A percentile compares a stretch with the other conserved stretches of the same genome.
phyloP scores from a whole-genome alignment of 2,888 invertebrate genomes.

The Pasiphila rectangulata region DNA sequence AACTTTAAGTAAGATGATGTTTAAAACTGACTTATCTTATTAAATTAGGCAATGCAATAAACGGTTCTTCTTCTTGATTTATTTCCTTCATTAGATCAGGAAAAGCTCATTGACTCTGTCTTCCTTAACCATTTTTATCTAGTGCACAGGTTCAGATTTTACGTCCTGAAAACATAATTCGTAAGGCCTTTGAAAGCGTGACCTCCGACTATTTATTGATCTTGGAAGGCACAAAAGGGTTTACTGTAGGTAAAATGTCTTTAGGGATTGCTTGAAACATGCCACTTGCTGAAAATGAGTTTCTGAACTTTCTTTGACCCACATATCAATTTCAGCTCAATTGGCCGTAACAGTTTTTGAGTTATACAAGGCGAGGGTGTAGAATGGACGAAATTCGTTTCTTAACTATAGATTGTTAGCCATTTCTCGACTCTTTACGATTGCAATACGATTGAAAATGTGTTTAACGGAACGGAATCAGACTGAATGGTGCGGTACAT shows the following conservation, averaged over 20 bases:
- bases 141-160: background rate
- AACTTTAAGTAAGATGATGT: no score
- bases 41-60: no score
- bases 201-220: conserved; percentile 18
- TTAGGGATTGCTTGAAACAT: conserved; percentile 24
- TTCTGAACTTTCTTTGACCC: conserved; percentile 27
- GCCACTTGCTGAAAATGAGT: conserved; percentile 25
- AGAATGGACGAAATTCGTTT: conserved; percentile 11
- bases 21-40: no score
- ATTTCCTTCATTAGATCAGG: no score
- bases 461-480: conserved; percentile 2
- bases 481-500: conserved; percentile 5
- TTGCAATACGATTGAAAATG: conserved; percentile 11
- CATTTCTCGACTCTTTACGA: conserved; percentile 5
- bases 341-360: conserved; percentile 27
- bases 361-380: conserved; percentile 23
- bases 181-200: conserved; percentile 1
- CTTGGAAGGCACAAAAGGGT: conserved; percentile 24
- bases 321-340: conserved; percentile 28
- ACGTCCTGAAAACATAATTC: background rate
- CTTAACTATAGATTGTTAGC: background rate
- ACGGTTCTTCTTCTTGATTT: no score
- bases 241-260: conserved; percentile 19
- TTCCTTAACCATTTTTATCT: no score
- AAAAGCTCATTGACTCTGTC: no score